phyloP scores from a whole-genome alignment of 2,113 vertebrate genomes.

The Eudorcas thomsonii region DNA sequence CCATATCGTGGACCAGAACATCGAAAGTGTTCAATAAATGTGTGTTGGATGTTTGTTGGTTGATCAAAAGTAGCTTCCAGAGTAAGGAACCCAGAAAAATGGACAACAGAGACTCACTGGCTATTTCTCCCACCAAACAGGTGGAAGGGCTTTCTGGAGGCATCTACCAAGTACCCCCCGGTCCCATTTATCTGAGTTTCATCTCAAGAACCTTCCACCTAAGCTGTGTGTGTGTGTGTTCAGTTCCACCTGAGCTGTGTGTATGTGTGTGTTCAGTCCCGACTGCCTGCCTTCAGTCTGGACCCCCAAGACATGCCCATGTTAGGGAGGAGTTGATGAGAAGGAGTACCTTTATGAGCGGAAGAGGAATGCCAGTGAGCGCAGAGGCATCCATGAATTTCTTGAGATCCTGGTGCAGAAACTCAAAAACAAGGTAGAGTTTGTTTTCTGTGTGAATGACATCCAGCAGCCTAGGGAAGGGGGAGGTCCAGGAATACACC shows the following conservation, averaged over 20 bases:
- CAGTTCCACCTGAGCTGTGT: no score
- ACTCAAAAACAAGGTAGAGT: constrained; percentile 96
- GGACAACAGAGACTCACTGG: neutral
- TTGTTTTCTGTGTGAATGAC: constrained; percentile 99
- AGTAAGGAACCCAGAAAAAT: constrained; percentile 13
- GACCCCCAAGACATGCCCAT: neutral
- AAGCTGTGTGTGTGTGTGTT: neutral
- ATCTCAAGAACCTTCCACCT: constrained; percentile 48
- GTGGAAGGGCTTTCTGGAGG: neutral
- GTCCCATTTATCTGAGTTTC: constrained; percentile 41
- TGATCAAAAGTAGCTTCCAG: neutral
- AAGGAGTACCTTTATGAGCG: constrained; percentile 90
- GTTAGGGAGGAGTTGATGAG: neutral
- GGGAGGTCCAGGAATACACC: neutral
- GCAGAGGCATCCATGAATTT: constrained; percentile 96
- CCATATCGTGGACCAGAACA: neutral
- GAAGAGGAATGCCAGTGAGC: constrained; percentile 90
- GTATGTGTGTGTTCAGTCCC: neutral
- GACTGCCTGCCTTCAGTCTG: neutral
- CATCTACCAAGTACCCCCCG: neutral
- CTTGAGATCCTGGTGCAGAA: constrained; percentile 96
- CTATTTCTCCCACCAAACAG: constrained; percentile 16
- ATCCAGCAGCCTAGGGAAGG: constrained; percentile 87
- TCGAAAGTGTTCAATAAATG: neutral
- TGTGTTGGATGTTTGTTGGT: neutral